Evolutionary conservation across 2,888 invertebrate genomes (phyloP), one percentile per base, ranked within the genome.

Genomic region (Cinara cedri): DNA sequence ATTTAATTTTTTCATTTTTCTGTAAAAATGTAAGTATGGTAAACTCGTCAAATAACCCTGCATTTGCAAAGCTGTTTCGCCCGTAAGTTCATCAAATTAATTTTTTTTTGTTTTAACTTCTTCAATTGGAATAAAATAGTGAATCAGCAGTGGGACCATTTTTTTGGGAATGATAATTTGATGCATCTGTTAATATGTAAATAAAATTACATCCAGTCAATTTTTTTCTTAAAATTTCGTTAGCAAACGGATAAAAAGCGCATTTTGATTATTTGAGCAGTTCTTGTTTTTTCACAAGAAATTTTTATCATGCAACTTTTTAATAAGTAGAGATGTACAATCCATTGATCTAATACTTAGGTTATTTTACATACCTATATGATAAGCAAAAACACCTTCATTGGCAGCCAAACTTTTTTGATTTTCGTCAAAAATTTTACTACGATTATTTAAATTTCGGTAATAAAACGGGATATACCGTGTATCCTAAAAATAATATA

Each of bases 301-400:
- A 65, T 21, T 44, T 44, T 65, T 65, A 21, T 65, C 21, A 21
- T 19, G 44, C 21, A 65, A 65, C 21, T 65, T 65, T 21, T 44
- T 65, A 65, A 65, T 21, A 21, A 65, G 19, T 44, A 44, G 65
- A 65, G 65, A 65, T 65, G 65, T 65, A 65, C 65, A 65, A 65
- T 65, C 42, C 65, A 65, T 65, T 19, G 44, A 65, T 65, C 44
- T 65, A 19, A 65, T 44, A 19, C 60, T 60, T 24, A 24, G 60
- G 21, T 60, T 60, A 60, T 60, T 14, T 60, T 60, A n/a, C n/a
- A n/a, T 60, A 60, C 60, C 11, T 60, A 60, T 26, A 26, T 60
- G 60, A 26, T 60, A 60, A 14, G 60, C 60, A 60, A 24, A 60
- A 60, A 60, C 24, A 60, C 26, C 60, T 60, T 60, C 60, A 60